Evolutionary conservation across 2,113 vertebrate genomes (phyloP).

Genomic region (Sisor rabdophorus): DNA sequence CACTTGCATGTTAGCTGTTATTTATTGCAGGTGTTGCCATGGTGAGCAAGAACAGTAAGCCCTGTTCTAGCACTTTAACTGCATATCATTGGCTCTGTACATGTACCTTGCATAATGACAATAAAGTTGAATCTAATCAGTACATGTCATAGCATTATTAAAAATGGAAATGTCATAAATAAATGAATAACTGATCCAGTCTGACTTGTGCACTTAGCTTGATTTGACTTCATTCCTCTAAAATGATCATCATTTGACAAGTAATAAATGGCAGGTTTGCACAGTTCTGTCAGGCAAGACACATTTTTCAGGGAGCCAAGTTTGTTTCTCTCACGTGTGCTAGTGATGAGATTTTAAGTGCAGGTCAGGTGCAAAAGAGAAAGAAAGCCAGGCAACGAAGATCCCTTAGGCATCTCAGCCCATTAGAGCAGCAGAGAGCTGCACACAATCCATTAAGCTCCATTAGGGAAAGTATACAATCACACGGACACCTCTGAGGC

Average conservation of each 20-base stretch:
- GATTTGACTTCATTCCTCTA: conserved; percentile 25
- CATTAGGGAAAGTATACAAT: conserved; percentile 67
- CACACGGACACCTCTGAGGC: conserved; percentile 68
- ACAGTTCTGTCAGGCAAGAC: background rate
- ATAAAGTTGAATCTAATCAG: background rate
- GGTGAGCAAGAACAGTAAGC: conserved; percentile 27
- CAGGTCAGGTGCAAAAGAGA: conserved; percentile 12
- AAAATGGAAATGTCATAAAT: conserved; percentile 33
- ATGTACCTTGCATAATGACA: no score
- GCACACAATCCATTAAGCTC: conserved; percentile 70
- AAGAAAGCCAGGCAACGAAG: conserved; percentile 56
- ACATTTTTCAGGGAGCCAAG: background rate
- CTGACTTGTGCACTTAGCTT: background rate
- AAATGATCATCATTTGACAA: conserved; percentile 12
- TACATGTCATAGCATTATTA: conserved; percentile 28
- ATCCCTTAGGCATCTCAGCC: conserved; percentile 66
- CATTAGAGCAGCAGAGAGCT: conserved; percentile 65
- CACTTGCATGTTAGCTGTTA: conserved; percentile 37
- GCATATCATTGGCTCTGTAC: no score
- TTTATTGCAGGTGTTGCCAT: conserved; percentile 38
- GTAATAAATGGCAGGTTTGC: background rate
- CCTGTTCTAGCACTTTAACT: background rate
- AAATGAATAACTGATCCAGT: conserved; percentile 27
- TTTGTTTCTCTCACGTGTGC: background rate
- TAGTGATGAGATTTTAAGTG: conserved; percentile 20